phyloP scores from a whole-genome alignment of 1,140 invertebrate genomes.

The Leguminivora glycinivorella region DNA sequence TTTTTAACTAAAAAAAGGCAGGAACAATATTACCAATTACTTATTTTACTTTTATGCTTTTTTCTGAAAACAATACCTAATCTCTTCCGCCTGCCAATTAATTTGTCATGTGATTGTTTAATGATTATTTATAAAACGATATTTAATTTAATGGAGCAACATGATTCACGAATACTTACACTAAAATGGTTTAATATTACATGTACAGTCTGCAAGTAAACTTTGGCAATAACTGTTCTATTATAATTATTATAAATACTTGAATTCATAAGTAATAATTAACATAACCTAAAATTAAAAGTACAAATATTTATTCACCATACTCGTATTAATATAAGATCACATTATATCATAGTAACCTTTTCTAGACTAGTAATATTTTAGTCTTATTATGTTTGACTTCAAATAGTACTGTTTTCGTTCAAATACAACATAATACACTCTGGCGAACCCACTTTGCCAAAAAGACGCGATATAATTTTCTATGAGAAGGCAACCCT shows the following conservation, averaged over 20 bases:
- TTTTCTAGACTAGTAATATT: neutral
- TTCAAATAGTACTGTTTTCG: neutral
- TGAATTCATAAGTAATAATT: conserved; percentile 5
- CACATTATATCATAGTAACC: neutral
- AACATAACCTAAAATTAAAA: too few relatives aligned
- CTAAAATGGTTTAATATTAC: neutral
- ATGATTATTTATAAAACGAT: neutral
- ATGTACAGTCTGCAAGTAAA: neutral
- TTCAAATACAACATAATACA: neutral
- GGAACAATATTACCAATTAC: too few relatives aligned
- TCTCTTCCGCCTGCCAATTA: neutral
- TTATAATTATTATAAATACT: neutral
- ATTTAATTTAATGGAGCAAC: neutral
- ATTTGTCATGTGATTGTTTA: conserved; percentile 2
- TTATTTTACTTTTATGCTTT: too few relatives aligned
- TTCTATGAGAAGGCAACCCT: too few relatives aligned
- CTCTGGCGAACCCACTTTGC: too few relatives aligned
- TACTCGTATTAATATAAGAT: neutral
- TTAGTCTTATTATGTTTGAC: neutral
- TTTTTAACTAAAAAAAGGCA: too few relatives aligned
- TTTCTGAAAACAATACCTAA: neutral
- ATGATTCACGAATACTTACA: neutral
- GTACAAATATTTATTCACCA: neutral
- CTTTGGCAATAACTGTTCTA: neutral
- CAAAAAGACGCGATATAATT: too few relatives aligned